Evolutionary conservation across 1,140 invertebrate genomes (phyloP).

Genomic region (Coelopa frigida): DNA sequence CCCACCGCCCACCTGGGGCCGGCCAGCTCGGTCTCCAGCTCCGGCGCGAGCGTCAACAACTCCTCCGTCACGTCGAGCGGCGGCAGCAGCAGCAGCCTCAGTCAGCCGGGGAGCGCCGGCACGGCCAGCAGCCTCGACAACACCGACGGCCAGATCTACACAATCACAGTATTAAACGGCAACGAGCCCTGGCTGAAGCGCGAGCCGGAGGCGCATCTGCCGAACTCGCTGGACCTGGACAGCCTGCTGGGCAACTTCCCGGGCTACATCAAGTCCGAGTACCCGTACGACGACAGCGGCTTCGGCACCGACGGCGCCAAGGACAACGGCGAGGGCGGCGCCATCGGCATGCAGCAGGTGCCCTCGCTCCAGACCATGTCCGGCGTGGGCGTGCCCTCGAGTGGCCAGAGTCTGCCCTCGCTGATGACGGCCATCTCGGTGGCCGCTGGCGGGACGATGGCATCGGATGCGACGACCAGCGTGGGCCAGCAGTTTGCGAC

Average conservation of each 20-base stretch:
- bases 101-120: constrained; percentile 22
- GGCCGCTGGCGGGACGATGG: constrained; percentile 47
- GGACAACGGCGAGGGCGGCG: constrained; percentile 42
- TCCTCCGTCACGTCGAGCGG: constrained; percentile 45
- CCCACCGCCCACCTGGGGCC: constrained; percentile 16
- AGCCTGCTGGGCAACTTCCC: constrained; percentile 54
- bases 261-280: constrained; percentile 56
- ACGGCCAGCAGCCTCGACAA: constrained; percentile 38
- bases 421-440: constrained; percentile 44
- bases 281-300: constrained; percentile 60
- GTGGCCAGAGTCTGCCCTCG: constrained; percentile 39
- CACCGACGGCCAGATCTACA: constrained; percentile 55
- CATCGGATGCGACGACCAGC: constrained; percentile 36
- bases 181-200: constrained; percentile 49
- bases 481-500: constrained; percentile 42
- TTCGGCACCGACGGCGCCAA: constrained; percentile 59
- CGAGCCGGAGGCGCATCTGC: constrained; percentile 47
- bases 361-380: constrained; percentile 18
- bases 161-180: constrained; percentile 58
- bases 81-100: constrained; percentile 24
- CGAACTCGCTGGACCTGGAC: constrained; percentile 56
- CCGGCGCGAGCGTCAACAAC: constrained; percentile 44
- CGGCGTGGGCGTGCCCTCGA: constrained; percentile 1
- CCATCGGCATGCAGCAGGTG: constrained; percentile 12
- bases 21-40: constrained; percentile 25